Base-by-base conservation (phyloP, 37 sponge, comb jelly and placozoan genomes). In the Halichondria panicea region DNA sequence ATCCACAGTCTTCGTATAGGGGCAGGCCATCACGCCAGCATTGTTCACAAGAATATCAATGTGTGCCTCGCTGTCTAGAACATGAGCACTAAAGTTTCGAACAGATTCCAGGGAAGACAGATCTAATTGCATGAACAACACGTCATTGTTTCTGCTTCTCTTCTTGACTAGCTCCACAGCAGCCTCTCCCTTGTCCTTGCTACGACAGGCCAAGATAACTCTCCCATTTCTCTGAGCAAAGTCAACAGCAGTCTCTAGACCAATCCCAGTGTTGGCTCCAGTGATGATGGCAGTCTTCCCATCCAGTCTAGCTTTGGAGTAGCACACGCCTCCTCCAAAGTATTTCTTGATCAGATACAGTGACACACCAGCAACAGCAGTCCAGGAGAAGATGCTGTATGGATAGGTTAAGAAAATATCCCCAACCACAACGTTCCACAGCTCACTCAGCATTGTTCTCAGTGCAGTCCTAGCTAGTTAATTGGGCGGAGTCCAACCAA, bases 231-330 rank as follows among this genome's bases (percentile, higher is more conserved):
- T 84, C 41, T 57, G 78, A 35, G 94, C 87, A 13, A 96, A 62
- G 64, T 89, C 93, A 22, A 85, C 31, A 40, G 91, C 93, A 38
- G 97, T 90, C 56, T 74, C 90, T 25, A 88, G 71, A 22, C 86
- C 86, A 46, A 93, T 89, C 0, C 94, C 94, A 37, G 87, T 86
- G 75, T 96, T 96, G 21, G 85, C 83, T 48, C 96, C 96, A 37
- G 96, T 96, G 40, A 96, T 78, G 21, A 96, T 66, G 45, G 80
- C 91, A 0, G 88, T 88, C 77, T 91, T 94, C 42, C 92, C 92
- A 32, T 79, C 67, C 75, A 94, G 63, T 19, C 75, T 52, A 15
- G 57, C 68, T 61, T 73, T 73, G 39, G 86, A 86, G 35, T 34
- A 31, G 43, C 93, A 92, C 64, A 55, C 65, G 3, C 74, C 81